Percentiles rank a stretch among this genome's conserved stretches.
phyloP scores from a whole-genome alignment of 2,113 vertebrate species.

The Psettodes erumei region DNA sequence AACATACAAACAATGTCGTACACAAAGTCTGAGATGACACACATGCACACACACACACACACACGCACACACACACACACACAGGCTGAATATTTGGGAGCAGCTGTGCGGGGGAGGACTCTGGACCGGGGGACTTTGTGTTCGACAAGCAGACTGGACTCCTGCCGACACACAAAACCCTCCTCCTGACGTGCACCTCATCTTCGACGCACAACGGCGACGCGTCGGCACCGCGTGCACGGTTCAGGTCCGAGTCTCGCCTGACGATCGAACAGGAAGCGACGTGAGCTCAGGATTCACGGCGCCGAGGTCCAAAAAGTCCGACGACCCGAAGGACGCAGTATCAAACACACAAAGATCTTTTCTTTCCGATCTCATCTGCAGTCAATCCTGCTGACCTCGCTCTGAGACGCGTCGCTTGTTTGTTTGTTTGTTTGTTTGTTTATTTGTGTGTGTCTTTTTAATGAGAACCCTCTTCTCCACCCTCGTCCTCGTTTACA shows the following conservation, averaged over 20 bases:
- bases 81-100: conserved; percentile 57
- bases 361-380: conserved; percentile 16
- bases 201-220: too few relatives aligned
- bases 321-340: too few relatives aligned
- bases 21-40: conserved; percentile 24
- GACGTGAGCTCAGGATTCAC: too few relatives aligned
- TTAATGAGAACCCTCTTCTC: conserved; percentile 44
- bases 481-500: conserved; percentile 20
- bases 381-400: conserved; percentile 18
- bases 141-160: conserved; percentile 52
- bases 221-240: too few relatives aligned
- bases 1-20: conserved; percentile 15
- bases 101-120: conserved; percentile 75
- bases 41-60: conserved; percentile 25
- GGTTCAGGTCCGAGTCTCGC: too few relatives aligned
- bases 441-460: conserved; percentile 21
- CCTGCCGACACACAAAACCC: conserved; percentile 49
- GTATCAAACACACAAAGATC: too few relatives aligned
- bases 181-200: conserved; percentile 35
- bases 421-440: conserved; percentile 41
- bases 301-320: too few relatives aligned
- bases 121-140: conserved; percentile 58
- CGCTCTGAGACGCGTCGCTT: conserved; percentile 5
- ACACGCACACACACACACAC: conserved; percentile 19
- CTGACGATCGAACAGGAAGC: too few relatives aligned